A percentile compares a stretch with the other conserved stretches of the same genome.
These are phyloP conservation scores for Phyllopteryx taeniolatus DNA, from an alignment of 2,113 vertebrate species.

Conservation along the genomic window DNA sequence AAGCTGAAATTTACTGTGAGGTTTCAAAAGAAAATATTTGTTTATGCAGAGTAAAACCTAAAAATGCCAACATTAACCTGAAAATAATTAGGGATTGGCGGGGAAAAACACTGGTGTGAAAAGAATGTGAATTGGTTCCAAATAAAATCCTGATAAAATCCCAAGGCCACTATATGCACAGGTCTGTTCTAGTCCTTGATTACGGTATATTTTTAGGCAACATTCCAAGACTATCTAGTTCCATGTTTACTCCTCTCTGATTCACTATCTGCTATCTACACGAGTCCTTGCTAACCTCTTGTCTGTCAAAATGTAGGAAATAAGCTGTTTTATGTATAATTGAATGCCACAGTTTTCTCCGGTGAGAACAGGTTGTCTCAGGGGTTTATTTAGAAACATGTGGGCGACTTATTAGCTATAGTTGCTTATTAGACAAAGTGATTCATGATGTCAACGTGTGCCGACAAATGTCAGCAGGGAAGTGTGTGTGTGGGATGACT, in stretches of 20 bases:
- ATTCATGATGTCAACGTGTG: slow-evolving; percentile 47
- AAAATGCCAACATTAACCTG: not conserved
- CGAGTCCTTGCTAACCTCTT: slow-evolving; percentile 7
- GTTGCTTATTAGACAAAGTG: slow-evolving; percentile 51
- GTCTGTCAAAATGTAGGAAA: slow-evolving; percentile 31
- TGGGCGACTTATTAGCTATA: slow-evolving; percentile 44
- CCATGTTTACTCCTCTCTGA: slow-evolving; percentile 1
- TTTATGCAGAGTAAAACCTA: no score
- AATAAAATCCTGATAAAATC: not conserved
- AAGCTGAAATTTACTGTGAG: no score
- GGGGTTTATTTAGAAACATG: slow-evolving; percentile 56
- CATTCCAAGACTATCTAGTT: not conserved
- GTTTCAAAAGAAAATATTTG: no score
- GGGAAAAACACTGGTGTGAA: no score
- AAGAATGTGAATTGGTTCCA: not conserved
- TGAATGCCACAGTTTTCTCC: slow-evolving; percentile 31
- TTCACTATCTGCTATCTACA: slow-evolving; percentile 5
- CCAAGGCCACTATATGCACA: not conserved
- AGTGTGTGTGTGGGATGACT: slow-evolving; percentile 36
- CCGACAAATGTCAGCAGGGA: slow-evolving; percentile 42
- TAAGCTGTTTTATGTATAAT: slow-evolving; percentile 39
- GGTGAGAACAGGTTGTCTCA: slow-evolving; percentile 27
- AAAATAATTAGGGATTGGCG: not conserved
- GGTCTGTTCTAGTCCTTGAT: not conserved
- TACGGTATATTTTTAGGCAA: not conserved